phyloP scores from a whole-genome alignment of 2,888 invertebrate species.

The Polia nebulosa region DNA sequence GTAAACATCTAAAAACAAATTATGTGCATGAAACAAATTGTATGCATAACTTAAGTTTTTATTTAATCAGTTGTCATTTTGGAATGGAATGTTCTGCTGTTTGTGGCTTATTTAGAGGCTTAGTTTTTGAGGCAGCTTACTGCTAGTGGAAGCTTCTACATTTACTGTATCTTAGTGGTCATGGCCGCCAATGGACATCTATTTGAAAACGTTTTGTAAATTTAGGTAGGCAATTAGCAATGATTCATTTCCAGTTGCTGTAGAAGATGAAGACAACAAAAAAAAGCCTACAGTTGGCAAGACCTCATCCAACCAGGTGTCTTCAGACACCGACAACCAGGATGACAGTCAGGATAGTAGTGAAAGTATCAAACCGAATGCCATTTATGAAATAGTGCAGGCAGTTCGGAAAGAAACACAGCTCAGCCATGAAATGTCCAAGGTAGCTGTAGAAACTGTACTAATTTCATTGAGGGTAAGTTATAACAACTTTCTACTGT shows the following conservation, averaged over 20 bases:
- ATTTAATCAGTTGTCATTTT: slow-evolving; percentile 1
- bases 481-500: background rate
- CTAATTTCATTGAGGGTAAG: slow-evolving; percentile 89
- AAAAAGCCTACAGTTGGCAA: slow-evolving; percentile 72
- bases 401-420: slow-evolving; percentile 96
- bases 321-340: slow-evolving; percentile 87
- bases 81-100: slow-evolving; percentile 4
- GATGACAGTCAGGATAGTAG: slow-evolving; percentile 89
- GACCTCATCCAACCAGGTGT: slow-evolving; percentile 80
- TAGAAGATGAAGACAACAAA: slow-evolving; percentile 75
- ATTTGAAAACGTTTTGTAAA: background rate
- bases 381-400: slow-evolving; percentile 95
- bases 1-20: slow-evolving; percentile 65
- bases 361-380: slow-evolving; percentile 88
- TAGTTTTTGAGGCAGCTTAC: slow-evolving; percentile 17
- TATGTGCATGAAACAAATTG: slow-evolving; percentile 42
- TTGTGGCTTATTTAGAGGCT: slow-evolving; percentile 18
- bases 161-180: background rate
- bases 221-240: background rate
- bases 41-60: slow-evolving; percentile 9
- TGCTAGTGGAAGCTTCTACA: slow-evolving; percentile 2
- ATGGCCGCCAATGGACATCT: background rate
- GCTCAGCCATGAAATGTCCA: slow-evolving; percentile 96
- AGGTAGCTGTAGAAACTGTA: slow-evolving; percentile 96
- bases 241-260: slow-evolving; percentile 29